Evolutionary conservation across 2,888 invertebrate genomes (phyloP).

Genomic region (Lagria hirta): DNA sequence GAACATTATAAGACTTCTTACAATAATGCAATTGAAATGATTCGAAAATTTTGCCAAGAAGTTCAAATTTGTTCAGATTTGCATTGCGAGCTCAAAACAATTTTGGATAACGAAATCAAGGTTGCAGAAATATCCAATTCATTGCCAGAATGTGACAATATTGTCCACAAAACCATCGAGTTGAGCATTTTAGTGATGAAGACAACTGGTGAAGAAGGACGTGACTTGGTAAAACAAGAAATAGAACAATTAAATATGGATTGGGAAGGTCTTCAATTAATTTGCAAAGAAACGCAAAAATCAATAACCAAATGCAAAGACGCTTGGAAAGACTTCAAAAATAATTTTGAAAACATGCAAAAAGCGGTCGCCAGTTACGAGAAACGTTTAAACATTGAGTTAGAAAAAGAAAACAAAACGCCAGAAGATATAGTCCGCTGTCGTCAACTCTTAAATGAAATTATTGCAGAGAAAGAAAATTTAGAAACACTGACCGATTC

Average conservation of each 20-base stretch:
- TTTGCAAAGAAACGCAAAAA: constrained; percentile 75
- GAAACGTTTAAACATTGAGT: constrained; percentile 64
- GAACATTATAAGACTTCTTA: constrained; percentile 83
- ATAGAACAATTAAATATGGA: constrained; percentile 77
- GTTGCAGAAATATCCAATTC: constrained; percentile 69
- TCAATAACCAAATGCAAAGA: constrained; percentile 73
- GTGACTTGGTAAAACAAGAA: constrained; percentile 78
- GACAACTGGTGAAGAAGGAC: constrained; percentile 80
- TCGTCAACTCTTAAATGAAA: constrained; percentile 73
- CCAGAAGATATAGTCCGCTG: constrained; percentile 77
- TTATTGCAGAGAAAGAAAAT: constrained; percentile 71
- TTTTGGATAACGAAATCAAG: constrained; percentile 74
- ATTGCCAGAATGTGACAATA: constrained; percentile 70
- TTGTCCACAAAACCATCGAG: constrained; percentile 73
- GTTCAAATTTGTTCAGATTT: constrained; percentile 84
- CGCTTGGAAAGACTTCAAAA: constrained; percentile 80
- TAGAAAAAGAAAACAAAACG: constrained; percentile 72
- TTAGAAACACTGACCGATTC: constrained; percentile 84
- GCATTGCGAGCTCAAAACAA: constrained; percentile 81
- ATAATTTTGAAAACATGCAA: constrained; percentile 71
- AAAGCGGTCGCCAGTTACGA: constrained; percentile 74
- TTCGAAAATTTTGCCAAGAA: constrained; percentile 76
- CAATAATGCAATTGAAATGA: constrained; percentile 83
- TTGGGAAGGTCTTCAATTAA: constrained; percentile 78
- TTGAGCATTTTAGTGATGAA: constrained; percentile 73